Base-by-base conservation (phyloP, 2,113 vertebrate species). In the Heloderma charlesbogerti region DNA sequence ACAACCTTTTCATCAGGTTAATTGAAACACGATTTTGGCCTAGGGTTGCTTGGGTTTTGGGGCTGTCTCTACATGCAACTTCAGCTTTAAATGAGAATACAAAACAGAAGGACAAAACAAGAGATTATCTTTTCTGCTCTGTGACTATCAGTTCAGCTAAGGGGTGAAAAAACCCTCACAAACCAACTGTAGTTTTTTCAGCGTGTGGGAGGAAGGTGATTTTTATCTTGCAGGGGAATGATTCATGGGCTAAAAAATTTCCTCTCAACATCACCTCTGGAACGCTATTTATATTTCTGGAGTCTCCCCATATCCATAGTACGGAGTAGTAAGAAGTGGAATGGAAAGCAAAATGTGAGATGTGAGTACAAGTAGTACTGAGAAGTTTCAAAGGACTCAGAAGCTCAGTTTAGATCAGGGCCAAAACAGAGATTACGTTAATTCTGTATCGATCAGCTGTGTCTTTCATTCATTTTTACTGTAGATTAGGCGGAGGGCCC, bases 271-370 rank as follows among this genome's bases (percentile, higher is more conserved):
- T 60, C 29, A 69, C 18, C 40, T 13, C 51, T 7, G 3, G 48
- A 79, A 13, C 27, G 7, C 13, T 29, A 9, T 81, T n/a, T n/a
- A 18, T 25, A 45, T 45, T 31, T 51, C 22, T 45, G 2, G 27
- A 48, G 43, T 34, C 45, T 54, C 15, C 10, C 25, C 8, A 31
- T n/a, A 29, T 22, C 3, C 18, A 43, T 1, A 2, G 18, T 18
- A 45, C 54, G 51, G 31, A 29, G 20, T 0, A 0, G 25, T 10
- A 57, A 31, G 18, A 20, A 1, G 22, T 16, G 77, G 66, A 29
- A 6, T 31, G 71, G 66, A 5, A 20, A 60, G 45, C 2, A 16
- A 9, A 54, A 13, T 0, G 0, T 15, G 12, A 4, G 0, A 0
- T 18, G 25, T 13, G 22, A 20, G 60, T 6, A 8, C 45, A 51